Evolutionary conservation across 2,888 invertebrate genomes (phyloP).

Genomic region (Cistogaster globosa): DNA sequence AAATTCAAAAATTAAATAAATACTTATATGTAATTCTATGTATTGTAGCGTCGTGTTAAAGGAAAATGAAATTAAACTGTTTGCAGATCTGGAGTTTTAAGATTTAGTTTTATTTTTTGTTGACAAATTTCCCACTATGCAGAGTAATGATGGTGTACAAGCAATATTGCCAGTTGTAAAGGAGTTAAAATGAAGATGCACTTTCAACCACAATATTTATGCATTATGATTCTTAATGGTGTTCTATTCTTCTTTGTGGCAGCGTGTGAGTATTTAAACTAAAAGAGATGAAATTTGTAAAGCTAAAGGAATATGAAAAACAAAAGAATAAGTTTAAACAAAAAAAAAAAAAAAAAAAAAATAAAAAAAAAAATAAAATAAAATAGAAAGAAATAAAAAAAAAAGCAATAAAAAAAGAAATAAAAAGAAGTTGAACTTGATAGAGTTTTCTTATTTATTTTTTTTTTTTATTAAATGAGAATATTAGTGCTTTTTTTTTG

Average conservation of each 20-base stretch:
- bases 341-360: too few relatives aligned
- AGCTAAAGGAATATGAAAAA: neutral
- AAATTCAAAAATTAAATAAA: too few relatives aligned
- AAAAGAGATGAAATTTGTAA: neutral
- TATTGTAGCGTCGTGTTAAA: too few relatives aligned
- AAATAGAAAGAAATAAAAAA: too few relatives aligned
- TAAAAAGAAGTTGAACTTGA: conserved; percentile 46
- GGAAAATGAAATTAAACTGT: too few relatives aligned
- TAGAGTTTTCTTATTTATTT: conserved; percentile 1
- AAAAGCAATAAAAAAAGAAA: too few relatives aligned
- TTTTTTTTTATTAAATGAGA: neutral
- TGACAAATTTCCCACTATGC: too few relatives aligned
- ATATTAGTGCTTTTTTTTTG: neutral
- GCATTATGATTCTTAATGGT: conserved; percentile 48
- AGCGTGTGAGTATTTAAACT: neutral
- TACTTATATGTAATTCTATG: too few relatives aligned
- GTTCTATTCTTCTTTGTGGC: conserved; percentile 16
- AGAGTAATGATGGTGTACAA: too few relatives aligned
- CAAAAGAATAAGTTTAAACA: conserved; percentile 12
- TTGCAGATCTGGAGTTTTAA: too few relatives aligned
- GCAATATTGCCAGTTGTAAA: neutral
- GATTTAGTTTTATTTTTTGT: too few relatives aligned
- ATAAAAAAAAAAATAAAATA: too few relatives aligned
- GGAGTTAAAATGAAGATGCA: conserved; percentile 33
- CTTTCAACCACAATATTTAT: conserved; percentile 49